These are phyloP conservation scores for Trypoxylon attenuatum DNA, from an alignment of 2,888 invertebrate species.

Conservation along the genomic window DNA sequence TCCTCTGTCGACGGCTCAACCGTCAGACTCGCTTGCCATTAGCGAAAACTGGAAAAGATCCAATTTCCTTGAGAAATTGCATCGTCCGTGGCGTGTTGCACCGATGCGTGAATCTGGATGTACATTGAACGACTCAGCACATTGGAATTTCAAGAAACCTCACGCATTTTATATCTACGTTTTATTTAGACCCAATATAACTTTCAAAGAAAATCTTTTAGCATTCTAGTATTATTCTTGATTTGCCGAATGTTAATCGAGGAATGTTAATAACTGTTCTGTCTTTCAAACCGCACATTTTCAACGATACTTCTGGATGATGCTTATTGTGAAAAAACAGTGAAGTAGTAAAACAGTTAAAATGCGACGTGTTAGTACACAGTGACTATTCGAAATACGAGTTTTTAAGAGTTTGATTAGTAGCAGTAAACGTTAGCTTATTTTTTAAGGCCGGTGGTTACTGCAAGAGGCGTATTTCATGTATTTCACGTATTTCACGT, in stretches of 20 bases:
- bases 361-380: too few relatives aligned
- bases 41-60: conserved; percentile 50
- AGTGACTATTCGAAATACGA: too few relatives aligned
- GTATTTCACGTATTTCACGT: too few relatives aligned
- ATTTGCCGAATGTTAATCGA: too few relatives aligned
- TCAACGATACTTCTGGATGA: too few relatives aligned
- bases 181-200: too few relatives aligned
- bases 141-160: conserved; percentile 26
- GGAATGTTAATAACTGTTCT: too few relatives aligned
- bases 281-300: too few relatives aligned
- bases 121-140: conserved; percentile 1
- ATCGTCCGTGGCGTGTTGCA: conserved; percentile 9
- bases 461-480: background rate
- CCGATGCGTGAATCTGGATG: conserved; percentile 5
- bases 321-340: too few relatives aligned
- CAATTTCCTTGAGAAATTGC: conserved; percentile 46
- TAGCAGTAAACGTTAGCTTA: background rate
- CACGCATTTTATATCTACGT: background rate
- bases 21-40: conserved; percentile 18
- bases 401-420: background rate
- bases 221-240: too few relatives aligned
- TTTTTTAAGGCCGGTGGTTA: background rate
- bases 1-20: conserved; percentile 3
- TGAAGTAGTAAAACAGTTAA: too few relatives aligned
- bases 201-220: too few relatives aligned